A percentile compares a stretch with the other conserved stretches of the same genome.
Evolutionary conservation across 2,888 invertebrate species (phyloP).

Genomic region (Noctua comes): DNA sequence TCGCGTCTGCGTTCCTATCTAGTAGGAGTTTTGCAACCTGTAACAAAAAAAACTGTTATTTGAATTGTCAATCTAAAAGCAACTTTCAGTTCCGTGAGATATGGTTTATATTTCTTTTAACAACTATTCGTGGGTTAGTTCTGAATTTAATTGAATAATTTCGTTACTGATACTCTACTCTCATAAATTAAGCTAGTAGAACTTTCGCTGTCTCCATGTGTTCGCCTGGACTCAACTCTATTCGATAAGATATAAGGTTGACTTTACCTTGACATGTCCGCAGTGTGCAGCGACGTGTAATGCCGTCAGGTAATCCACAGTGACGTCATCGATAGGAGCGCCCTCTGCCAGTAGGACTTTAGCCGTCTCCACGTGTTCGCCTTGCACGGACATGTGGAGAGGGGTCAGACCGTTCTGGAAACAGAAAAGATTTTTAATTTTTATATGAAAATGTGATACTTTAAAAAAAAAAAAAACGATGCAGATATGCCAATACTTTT

Average conservation of each 20-base stretch:
- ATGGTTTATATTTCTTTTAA: not conserved
- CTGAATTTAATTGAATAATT: not conserved
- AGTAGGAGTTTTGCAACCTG: conserved; percentile 97
- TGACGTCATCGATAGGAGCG: conserved; percentile 99
- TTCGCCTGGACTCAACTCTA: not conserved
- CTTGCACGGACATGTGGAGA: conserved; percentile 99
- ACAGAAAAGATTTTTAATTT: conserved; percentile 30
- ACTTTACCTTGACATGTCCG: conserved; percentile 93
- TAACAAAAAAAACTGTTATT: conserved; percentile 41
- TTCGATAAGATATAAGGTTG: fast-evolving
- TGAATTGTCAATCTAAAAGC: not conserved
- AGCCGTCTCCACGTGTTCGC: conserved; percentile 99
- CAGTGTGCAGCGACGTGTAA: conserved; percentile 99
- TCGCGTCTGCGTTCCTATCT: conserved; percentile 98
- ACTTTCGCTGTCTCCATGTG: not conserved
- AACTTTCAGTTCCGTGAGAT: not conserved
- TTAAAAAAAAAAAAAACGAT: not conserved
- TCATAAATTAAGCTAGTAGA: not conserved
- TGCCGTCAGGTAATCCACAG: conserved; percentile 99
- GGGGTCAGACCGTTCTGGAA: conserved; percentile 97
- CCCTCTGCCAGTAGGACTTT: conserved; percentile 97
- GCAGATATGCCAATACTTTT: not conserved
- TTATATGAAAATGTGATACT: no score
- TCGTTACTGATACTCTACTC: not conserved
- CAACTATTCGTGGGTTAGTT: no score